A percentile compares a stretch with the other conserved stretches of the same genome.
Conservation (phyloP, 1,140 invertebrate genomes). For the Zophobas morio region DNA sequence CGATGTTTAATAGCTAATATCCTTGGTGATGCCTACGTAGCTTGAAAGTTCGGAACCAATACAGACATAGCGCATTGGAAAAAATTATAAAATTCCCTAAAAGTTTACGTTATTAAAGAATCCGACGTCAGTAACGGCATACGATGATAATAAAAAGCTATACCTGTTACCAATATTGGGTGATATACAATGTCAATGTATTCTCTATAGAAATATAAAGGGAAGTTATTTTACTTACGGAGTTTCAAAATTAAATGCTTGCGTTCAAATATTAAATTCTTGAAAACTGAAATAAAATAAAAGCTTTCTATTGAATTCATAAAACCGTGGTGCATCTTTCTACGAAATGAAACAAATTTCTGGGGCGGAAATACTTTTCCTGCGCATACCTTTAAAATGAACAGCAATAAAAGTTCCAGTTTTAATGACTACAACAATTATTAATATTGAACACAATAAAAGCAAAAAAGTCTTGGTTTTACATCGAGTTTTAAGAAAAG, state of each 20-base stretch:
- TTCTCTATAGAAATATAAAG: neutral
- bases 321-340: conserved; percentile 24
- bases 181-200: neutral
- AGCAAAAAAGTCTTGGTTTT: neutral
- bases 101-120: too few relatives aligned
- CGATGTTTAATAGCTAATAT: too few relatives aligned
- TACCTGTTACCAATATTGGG: neutral
- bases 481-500: too few relatives aligned
- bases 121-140: too few relatives aligned
- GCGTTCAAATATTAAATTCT: conserved; percentile 27
- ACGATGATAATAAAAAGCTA: too few relatives aligned
- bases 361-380: conserved; percentile 26
- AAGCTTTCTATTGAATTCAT: conserved; percentile 34
- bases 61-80: too few relatives aligned
- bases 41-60: too few relatives aligned
- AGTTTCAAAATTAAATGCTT: conserved; percentile 25
- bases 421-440: neutral
- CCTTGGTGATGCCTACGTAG: too few relatives aligned
- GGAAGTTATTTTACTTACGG: neutral
- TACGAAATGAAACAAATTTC: conserved; percentile 33
- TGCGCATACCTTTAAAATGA: conserved; percentile 3
- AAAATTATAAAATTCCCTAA: too few relatives aligned
- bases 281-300: conserved; percentile 40
- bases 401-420: conserved; percentile 17
- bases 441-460: neutral